Evolutionary conservation across 2,888 invertebrate species (phyloP), one percentile per base, ranked within the genome.

Genomic region (Metacarcinus magister): DNA sequence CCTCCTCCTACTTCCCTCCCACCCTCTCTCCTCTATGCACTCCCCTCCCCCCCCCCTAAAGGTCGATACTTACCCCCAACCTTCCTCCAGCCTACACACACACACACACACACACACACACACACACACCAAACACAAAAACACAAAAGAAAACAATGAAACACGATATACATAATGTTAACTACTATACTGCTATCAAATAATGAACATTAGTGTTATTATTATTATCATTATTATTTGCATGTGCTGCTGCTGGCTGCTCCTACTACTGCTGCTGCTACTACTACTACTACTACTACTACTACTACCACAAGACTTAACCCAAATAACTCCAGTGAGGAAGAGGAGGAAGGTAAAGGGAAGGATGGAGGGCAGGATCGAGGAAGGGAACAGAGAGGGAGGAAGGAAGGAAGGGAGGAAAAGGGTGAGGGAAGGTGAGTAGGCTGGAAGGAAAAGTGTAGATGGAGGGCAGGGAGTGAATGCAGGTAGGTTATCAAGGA

Each of bases 11-110:
- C 39, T 32, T 92, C 92, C 39, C 46, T 92, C 92, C 39, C 46
- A 46, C 92, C 39, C 46, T 92, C 92, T 92, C 92, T 92, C 92
- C 54, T 23, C 28, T 75, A 75, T 75, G 75, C 75, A 75, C 28
- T 75, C 75, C 75, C 28, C 16, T 7, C 75, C n/a, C n/a, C 16
- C 75, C 75, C 28, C 0, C 44, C 19, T n/a, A n/a, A 60, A 48
- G n/a, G 54, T 92, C 43, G 28, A 92, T n/a, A 92, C n/a, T 28
- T 23, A 75, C 75, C 75, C 75, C 10, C 28, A 5, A 60, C 75
- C 54, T 54, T 13, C 54, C 54, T 54, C 54, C 54, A 54, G 7
- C 13, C 3, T 28, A 75, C 75, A 75, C 75, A n/a, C 28, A 75
- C n/a, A 75, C 60, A 28, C 75, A n/a, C 28, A 75, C 75, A 75